Percentiles rank a stretch among this genome's conserved stretches.
phyloP scores from a whole-genome alignment of 2,113 vertebrate genomes.

The Sturnus vulgaris region DNA sequence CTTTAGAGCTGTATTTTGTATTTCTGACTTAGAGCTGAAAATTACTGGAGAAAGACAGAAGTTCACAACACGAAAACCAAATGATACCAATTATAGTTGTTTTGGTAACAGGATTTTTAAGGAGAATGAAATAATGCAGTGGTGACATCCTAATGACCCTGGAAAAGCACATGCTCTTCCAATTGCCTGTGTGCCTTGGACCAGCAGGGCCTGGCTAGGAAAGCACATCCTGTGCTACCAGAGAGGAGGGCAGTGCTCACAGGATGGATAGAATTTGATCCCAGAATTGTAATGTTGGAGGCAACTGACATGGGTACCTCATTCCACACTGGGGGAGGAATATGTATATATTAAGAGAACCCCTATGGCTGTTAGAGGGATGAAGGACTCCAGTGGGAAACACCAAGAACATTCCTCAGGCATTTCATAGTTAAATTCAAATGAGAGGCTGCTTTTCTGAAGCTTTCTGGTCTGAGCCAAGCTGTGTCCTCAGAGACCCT shows the following conservation, averaged over 20 bases:
- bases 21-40: neutral
- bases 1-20: neutral
- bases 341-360: neutral
- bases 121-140: neutral
- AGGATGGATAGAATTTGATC: neutral
- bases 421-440: neutral
- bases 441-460: neutral
- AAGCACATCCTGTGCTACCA: neutral
- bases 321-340: neutral
- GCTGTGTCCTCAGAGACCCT: neutral
- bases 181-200: neutral
- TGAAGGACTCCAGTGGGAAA: neutral
- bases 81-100: neutral
- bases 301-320: neutral
- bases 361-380: neutral
- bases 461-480: neutral
- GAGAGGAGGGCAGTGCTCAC: neutral
- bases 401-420: neutral
- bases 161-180: neutral
- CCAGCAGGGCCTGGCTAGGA: neutral
- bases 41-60: neutral
- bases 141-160: neutral
- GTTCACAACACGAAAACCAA: neutral
- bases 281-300: neutral
- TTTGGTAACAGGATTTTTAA: neutral